Evolutionary conservation across 2,888 invertebrate species (phyloP).

Genomic region (Drosophila leonis): DNA sequence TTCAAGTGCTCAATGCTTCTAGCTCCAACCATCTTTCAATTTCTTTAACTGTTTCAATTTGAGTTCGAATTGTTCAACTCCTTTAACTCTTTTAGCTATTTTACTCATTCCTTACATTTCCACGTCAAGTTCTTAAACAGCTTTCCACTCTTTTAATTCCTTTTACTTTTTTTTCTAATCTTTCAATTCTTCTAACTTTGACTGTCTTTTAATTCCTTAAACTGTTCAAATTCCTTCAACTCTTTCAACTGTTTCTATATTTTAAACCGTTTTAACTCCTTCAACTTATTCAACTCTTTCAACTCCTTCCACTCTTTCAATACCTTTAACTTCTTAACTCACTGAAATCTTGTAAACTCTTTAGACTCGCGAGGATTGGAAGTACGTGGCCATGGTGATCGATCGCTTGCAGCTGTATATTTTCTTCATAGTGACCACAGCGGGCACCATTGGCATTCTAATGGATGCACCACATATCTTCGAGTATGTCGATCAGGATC

Average conservation of each 20-base stretch:
- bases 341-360: background rate
- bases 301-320: background rate
- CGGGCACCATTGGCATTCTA: slow-evolving; percentile 97
- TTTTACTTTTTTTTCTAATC: no score
- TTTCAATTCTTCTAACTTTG: no score
- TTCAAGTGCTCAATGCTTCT: background rate
- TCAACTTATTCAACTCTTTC: background rate
- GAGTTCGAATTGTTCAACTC: background rate
- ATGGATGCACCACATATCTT: slow-evolving; percentile 99
- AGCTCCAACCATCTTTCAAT: no score
- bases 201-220: no score
- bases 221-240: background rate
- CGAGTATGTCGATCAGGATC: slow-evolving; percentile 98
- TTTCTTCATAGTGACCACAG: slow-evolving; percentile 97
- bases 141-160: no score
- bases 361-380: slow-evolving; percentile 99
- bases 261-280: background rate
- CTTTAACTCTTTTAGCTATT: background rate
- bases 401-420: slow-evolving; percentile 98
- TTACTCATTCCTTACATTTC: no score
- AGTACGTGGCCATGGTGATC: slow-evolving; percentile 99
- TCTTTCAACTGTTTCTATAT: background rate
- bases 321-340: background rate
- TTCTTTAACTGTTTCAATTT: background rate
- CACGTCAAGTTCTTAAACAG: no score